phyloP scores from a whole-genome alignment of 2,797 vertebrate species.

The Falco cherrug region DNA sequence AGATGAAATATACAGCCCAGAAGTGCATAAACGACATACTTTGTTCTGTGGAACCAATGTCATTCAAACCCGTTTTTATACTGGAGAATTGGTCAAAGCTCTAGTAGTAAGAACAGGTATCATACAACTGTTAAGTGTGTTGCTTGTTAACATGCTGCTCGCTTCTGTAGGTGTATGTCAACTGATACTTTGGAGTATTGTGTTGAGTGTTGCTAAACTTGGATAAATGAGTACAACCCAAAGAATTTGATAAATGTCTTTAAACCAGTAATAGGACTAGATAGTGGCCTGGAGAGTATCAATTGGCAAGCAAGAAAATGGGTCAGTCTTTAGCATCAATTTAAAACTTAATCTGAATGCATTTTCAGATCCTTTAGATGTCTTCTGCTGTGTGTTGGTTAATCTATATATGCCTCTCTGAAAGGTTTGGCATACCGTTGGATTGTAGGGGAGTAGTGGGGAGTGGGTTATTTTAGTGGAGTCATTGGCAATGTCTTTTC shows the following conservation, averaged over 20 bases:
- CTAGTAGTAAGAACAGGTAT: slow-evolving; percentile 94
- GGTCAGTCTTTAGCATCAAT: not conserved
- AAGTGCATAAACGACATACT: slow-evolving; percentile 92
- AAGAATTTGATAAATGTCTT: not conserved
- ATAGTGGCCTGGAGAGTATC: not conserved
- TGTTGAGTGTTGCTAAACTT: not conserved
- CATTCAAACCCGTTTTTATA: slow-evolving; percentile 98
- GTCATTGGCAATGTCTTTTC: not conserved
- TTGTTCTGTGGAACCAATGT: slow-evolving; percentile 96
- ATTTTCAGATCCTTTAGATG: not conserved
- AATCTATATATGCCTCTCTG: not conserved
- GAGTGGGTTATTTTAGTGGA: not conserved
- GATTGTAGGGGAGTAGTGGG: not conserved
- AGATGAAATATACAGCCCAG: slow-evolving; percentile 82
- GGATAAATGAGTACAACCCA: not conserved
- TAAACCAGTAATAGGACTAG: not conserved
- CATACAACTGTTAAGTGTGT: not conserved
- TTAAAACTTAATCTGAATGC: not conserved
- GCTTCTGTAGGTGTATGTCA: not conserved
- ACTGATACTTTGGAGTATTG: not conserved
- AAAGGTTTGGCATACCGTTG: not conserved
- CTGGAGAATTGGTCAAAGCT: slow-evolving; percentile 94
- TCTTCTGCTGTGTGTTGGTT: not conserved
- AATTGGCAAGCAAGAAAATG: not conserved
- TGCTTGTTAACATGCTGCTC: not conserved